Evolutionary conservation across 2,888 invertebrate species (phyloP), one percentile per base, ranked within the genome.

Genomic region (Temnothorax unifasciatus): DNA sequence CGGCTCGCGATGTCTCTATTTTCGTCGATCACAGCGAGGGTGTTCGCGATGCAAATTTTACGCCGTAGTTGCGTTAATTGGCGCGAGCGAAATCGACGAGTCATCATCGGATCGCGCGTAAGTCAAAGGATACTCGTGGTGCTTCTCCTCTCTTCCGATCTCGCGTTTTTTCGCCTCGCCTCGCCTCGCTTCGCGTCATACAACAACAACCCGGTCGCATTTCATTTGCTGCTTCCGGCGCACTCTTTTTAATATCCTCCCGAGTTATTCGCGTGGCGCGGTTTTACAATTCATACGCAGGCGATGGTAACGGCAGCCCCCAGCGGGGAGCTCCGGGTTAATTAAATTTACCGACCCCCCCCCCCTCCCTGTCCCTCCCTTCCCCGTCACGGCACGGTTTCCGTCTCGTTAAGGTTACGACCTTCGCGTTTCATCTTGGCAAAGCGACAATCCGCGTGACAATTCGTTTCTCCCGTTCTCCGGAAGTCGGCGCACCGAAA

Each of bases 351-450:
- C 66, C 47, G 38, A 15, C 2, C 11, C n/a, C 8, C n/a, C 6
- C 2, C 34, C 50, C n/a, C 6, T 0, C 34, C 50, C 34, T 11
- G 2, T 2, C 68, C 3, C 18, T 29, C 21, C 4, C 54, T 25
- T 15, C 38, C 8, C 13, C 79, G 59, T 59, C 59, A 38, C 73
- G 71, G 59, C 73, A 61, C 59, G 73, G 79, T 73, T 81, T 71
- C 79, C 73, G 79, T 81, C 71, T 81, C 79, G 79, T 81, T 81
- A 81, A 81, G 79, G 73, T 73, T 81, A 71, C 79, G 73, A 81
- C 79, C 79, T 81, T 81, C 79, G 79, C 79, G 73, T 81, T 71
- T 81, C 79, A 81, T 81, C 79, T 81, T 81, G 71, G 79, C 50
- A 71, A 79, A 79, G 79, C 79, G 71, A 79, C 71, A 81, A 59